Evolutionary conservation across 64 coral and sea anemone genomes (phyloP).

Genomic region (Pocillopora verrucosa): DNA sequence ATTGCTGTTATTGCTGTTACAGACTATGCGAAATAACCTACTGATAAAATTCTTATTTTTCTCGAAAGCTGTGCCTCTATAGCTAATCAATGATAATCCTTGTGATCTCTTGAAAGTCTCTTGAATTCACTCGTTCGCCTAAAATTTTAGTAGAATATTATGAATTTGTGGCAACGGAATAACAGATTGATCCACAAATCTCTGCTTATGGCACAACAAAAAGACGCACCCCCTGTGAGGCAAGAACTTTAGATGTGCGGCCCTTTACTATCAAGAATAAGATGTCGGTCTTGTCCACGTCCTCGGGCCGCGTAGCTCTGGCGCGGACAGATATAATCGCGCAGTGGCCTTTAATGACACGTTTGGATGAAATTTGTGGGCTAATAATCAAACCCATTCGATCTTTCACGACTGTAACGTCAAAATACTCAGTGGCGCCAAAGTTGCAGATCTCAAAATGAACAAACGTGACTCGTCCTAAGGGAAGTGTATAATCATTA

Average conservation of each 20-base stretch:
- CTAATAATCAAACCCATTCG: neutral
- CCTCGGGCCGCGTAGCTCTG: neutral
- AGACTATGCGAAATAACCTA: no score
- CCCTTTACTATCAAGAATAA: slow-evolving; percentile 17
- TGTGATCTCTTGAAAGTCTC: no score
- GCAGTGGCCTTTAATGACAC: neutral
- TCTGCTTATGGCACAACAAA: neutral
- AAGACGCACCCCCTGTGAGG: neutral
- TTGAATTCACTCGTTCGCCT: no score
- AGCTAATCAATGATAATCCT: no score
- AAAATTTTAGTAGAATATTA: no score
- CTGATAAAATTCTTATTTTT: no score
- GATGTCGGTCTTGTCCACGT: neutral
- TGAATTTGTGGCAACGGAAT: no score
- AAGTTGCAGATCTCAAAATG: slow-evolving; percentile 42
- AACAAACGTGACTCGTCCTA: slow-evolving; percentile 23
- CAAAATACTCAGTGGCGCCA: slow-evolving; percentile 12
- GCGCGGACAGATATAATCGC: neutral
- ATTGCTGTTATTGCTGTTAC: no score
- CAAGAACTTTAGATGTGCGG: neutral
- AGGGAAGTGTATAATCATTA: slow-evolving; percentile 67
- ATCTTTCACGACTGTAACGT: slow-evolving; percentile 30
- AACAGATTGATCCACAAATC: no score
- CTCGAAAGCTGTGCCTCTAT: no score
- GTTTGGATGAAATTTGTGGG: neutral